Base-by-base conservation (phyloP, 53 echinoderm and acorn worm species). In the Paelopatides confundens region DNA sequence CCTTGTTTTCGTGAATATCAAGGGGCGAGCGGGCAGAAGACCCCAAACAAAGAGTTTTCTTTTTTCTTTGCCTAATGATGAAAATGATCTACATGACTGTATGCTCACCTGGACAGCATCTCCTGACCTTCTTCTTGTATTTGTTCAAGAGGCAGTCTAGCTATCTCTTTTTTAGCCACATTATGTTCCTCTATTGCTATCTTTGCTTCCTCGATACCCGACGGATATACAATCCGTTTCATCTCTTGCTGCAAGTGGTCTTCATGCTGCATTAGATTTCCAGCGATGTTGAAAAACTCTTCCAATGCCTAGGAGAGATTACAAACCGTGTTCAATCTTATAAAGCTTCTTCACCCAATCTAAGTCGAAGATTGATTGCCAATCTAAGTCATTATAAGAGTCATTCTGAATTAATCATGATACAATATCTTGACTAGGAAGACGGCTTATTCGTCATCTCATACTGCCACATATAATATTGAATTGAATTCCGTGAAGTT, bases 71-170 rank as follows among this genome's bases (percentile, higher is more conserved):
- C 21, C 21, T 64, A 29, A n/a, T n/a, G n/a, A n/a, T n/a, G n/a
- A n/a, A n/a, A n/a, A n/a, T n/a, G n/a, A n/a, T n/a, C 23, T 62
- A 62, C n/a, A n/a, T n/a, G n/a, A n/a, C n/a, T n/a, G n/a, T n/a
- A 31, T 35, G 23, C 63, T 35, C 43, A 95, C 96, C 96, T 96
- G 50, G 91, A 87, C 15, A 97, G 90, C 27, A 97, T 89, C 76
- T 89, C 92, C 87, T 97, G 95, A 27, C 98, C 98, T 63, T 97
- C 98, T 86, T 93, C 90, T 76, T 95, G 94, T 63, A 97, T 92
- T n/a, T 94, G 90, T 82, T 97, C 98, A 28, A 97, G 92, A 7
- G 98, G 98, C 40, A 95, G 90, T 77, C 92, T 85, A 62, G 90
- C 76, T 18, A 97, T 91, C 66, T 93, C 90, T 62, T 91, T 85